A percentile compares a stretch with the other conserved stretches of the same genome.
Evolutionary conservation across 2,113 vertebrate genomes (phyloP).

Genomic region (Callipepla squamata): DNA sequence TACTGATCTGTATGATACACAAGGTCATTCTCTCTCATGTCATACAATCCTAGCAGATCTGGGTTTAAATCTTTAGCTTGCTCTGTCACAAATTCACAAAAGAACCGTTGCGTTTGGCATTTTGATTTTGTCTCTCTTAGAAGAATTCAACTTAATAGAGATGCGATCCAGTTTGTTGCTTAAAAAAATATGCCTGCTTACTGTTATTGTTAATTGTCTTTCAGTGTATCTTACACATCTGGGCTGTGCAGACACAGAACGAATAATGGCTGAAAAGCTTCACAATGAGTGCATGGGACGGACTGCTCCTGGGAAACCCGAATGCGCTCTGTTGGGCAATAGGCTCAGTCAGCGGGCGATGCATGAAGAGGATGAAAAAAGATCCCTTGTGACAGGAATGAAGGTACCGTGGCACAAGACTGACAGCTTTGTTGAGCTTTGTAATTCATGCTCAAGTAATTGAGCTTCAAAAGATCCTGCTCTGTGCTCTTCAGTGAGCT

Average conservation of each 20-base stretch:
- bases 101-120: neutral
- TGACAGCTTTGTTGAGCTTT: neutral
- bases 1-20: rapidly evolving
- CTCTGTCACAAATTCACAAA: neutral
- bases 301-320: constrained; percentile 97
- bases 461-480: neutral
- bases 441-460: neutral
- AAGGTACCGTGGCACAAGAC: constrained; percentile 82
- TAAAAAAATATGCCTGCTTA: neutral
- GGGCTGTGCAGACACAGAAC: constrained; percentile 97
- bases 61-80: rapidly evolving
- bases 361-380: constrained; percentile 85
- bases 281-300: constrained; percentile 97
- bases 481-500: neutral
- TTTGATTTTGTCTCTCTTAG: neutral
- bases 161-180: neutral
- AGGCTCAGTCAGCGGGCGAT: too few relatives aligned
- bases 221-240: constrained; percentile 98
- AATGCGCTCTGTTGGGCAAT: constrained; percentile 34
- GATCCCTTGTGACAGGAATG: constrained; percentile 98
- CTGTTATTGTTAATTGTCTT: neutral
- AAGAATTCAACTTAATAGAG: neutral
- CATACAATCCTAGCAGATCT: neutral
- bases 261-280: constrained; percentile 99
- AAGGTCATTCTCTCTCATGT: too few relatives aligned